Conservation (phyloP, 1,140 invertebrate genomes). For the Drosophila novamexicana region DNA sequence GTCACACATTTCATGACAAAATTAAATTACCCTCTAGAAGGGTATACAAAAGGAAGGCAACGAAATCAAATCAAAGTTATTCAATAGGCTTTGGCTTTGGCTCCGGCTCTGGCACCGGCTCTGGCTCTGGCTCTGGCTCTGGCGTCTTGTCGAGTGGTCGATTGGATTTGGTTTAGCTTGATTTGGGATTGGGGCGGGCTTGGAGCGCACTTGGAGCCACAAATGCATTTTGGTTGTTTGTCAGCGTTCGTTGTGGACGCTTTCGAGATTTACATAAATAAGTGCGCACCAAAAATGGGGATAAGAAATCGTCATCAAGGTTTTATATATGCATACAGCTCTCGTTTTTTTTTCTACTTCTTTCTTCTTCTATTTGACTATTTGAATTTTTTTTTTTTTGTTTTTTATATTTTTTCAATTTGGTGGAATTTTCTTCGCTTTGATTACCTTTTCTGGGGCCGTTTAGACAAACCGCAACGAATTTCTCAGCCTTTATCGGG, state of each 20-base stretch:
- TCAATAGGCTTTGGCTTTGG: constrained; percentile 69
- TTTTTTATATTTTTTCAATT: constrained; percentile 14
- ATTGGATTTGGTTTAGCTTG: constrained; percentile 50
- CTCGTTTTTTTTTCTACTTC: background rate
- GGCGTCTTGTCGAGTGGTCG: constrained; percentile 50
- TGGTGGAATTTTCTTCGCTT: constrained; percentile 32
- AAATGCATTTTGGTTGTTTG: constrained; percentile 75
- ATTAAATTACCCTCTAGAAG: constrained; percentile 19
- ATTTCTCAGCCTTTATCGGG: constrained; percentile 63
- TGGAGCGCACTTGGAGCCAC: constrained; percentile 35
- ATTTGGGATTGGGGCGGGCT: constrained; percentile 15
- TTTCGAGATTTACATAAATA: constrained; percentile 76
- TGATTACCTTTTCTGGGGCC: constrained; percentile 50
- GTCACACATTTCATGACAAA: background rate
- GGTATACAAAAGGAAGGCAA: constrained; percentile 19
- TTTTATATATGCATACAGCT: constrained; percentile 14
- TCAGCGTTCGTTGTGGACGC: constrained; percentile 42
- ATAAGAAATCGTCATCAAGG: constrained; percentile 60
- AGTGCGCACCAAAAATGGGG: constrained; percentile 63
- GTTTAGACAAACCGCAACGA: constrained; percentile 73
- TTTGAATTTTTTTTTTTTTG: background rate
- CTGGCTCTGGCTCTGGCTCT: constrained; percentile 33
- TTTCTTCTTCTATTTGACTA: background rate
- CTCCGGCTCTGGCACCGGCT: constrained; percentile 40
- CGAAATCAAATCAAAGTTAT: constrained; percentile 73